Conservation (phyloP, 53 echinoderm and acorn worm genomes). For the Antedon mediterranea region DNA sequence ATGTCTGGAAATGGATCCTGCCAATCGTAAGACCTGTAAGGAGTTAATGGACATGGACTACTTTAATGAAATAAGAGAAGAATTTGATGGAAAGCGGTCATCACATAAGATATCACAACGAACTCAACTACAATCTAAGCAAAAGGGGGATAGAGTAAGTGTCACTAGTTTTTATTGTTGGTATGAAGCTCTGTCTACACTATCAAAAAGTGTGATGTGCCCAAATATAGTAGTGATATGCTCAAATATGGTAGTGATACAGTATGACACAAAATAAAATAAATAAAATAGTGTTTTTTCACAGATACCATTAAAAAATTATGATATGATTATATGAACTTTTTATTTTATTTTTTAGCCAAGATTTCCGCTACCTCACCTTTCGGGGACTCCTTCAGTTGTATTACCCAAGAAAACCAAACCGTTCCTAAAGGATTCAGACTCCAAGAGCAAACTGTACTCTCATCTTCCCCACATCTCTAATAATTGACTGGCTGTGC, state of each 20-base stretch:
- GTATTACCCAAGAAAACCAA: background rate
- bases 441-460: background rate
- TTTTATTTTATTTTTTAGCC: too few species aligned
- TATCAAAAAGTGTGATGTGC: too few species aligned
- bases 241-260: too few species aligned
- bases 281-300: too few species aligned
- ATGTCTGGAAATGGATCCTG: slow-evolving; percentile 91
- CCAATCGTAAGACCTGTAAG: slow-evolving; percentile 66
- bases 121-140: background rate
- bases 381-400: background rate
- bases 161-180: background rate
- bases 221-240: too few species aligned
- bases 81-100: background rate
- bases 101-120: background rate
- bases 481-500: background rate
- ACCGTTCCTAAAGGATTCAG: background rate
- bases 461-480: background rate
- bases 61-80: slow-evolving; percentile 20
- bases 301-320: too few species aligned
- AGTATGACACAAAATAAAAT: too few species aligned
- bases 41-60: slow-evolving; percentile 62
- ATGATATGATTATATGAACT: too few species aligned
- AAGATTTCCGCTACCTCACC: too few species aligned
- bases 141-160: background rate
- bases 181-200: too few species aligned